Evolutionary conservation across 2,113 vertebrate genomes (phyloP), one percentile per base, ranked within the genome.

Genomic region (Nestor notabilis): DNA sequence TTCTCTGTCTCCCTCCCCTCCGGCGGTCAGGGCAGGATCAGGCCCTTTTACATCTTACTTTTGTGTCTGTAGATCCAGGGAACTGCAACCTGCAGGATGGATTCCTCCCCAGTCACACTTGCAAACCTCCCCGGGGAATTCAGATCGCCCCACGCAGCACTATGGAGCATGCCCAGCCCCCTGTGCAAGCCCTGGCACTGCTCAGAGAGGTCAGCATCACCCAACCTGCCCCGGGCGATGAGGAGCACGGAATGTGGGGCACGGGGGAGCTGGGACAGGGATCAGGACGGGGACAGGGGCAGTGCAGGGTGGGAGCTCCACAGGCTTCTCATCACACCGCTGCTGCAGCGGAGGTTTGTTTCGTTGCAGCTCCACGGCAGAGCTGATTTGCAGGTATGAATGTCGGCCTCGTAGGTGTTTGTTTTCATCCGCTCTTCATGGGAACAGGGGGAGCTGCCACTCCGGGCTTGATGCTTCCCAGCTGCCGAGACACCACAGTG

Each of bases 371-470:
- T 92, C 68, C 83, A 19, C 3, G 0, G 63, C 77, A 43, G 74
- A 74, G 83, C 43, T 85, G 50, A 92, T 88, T 92, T 82, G 74
- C 56, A 93, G 95, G 95, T 93, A 76, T 60, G 74, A 39, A 83
- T 43, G 35, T 58, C 35, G 0, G 60, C 74, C 92, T 39, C 6
- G 52, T 71, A 88, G 92, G 92, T 4, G 61, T 60, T 76, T 5
- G 25, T 79, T 89, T 82, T 29, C 24, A 1, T 64, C 28, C 4
- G 15, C 47, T 91, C 74, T 79, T 79, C 53, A 55, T 76, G 52
- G 0, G 41, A 86, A 4, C 1, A 2, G 33, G 28, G 44, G 0
- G 13, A 88, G 65, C 10, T 91, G 64, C 74, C 5, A 2, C 68
- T 91, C 66, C 80, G 41, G 11, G 70, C 56, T 3, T 79, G 84